Base-by-base conservation (phyloP, 2,797 vertebrate species). In the Coilia nasus region DNA sequence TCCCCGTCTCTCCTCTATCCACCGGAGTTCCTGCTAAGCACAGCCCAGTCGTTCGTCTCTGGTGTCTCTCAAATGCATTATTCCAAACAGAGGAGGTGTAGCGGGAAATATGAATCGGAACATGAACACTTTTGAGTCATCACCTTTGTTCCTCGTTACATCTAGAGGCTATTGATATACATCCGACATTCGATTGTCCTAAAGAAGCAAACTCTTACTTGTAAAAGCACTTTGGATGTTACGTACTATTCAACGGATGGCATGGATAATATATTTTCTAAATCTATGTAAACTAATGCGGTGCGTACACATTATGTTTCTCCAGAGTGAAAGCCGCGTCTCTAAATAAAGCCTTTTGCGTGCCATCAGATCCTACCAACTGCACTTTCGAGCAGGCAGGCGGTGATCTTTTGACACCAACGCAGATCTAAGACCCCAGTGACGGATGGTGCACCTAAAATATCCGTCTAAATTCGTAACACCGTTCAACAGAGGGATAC, bases 1-100 rank as follows among this genome's bases (percentile, higher is more conserved):
- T 87, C 92, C 92, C 93, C 92, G 92, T 92, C 35, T 92, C 87
- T 71, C 46, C 83, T 60, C 6, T 78, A 82, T 54, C 86, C 47
- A 28, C 59, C 28, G 44, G 60, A 67, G 47, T 71, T 41, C 23
- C 81, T 35, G 35, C 71, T 44, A 41, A 41, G 71, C 35, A 78
- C 35, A 19, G 35, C 71, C 67, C 67, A 75, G 67, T 35, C 31
- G 67, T 12, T 41, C 15, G 25, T 28, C 12, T 78, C 71, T 44
- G 71, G 71, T 78, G 35, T 78, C 71, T 21, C 71, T 71, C 64
- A 71, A 71, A 71, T 31, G 64, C 28, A 71, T 35, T 14, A 35
- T 56, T 21, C n/a, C 28, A 9, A 35, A 19, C 35, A 41, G 71
- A 78, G 17, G 71, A 78, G 17, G 71, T 44, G 15, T 19, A 78